A percentile compares a stretch with the other conserved stretches of the same genome.
Conservation (phyloP, 2,113 vertebrate species). For the Lucifuga dentata region DNA sequence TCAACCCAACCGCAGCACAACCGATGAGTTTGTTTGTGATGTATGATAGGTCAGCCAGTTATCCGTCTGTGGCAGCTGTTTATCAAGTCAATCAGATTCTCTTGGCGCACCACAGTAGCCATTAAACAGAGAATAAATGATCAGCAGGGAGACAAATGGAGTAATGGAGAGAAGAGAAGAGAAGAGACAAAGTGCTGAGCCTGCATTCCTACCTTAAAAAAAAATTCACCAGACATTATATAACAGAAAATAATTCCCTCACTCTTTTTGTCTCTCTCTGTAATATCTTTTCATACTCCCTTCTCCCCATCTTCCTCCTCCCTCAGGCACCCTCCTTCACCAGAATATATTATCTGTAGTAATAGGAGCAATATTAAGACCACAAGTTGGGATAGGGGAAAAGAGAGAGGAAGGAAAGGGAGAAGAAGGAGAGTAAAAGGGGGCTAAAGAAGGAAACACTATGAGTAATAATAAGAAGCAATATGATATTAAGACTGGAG, state of each 20-base stretch:
- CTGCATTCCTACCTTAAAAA: slow-evolving; percentile 48
- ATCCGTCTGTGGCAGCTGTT: slow-evolving; percentile 44
- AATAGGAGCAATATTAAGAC: slow-evolving; percentile 70
- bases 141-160: slow-evolving; percentile 49
- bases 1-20: background rate
- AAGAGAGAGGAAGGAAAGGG: slow-evolving; percentile 15
- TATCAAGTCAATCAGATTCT: slow-evolving; percentile 58
- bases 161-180: slow-evolving; percentile 32
- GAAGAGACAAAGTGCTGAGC: slow-evolving; percentile 61
- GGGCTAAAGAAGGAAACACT: slow-evolving; percentile 50
- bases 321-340: slow-evolving; percentile 63
- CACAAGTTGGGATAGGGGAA: slow-evolving; percentile 16
- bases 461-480: slow-evolving; percentile 71
- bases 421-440: slow-evolving; percentile 30
- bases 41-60: slow-evolving; percentile 38
- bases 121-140: slow-evolving; percentile 54
- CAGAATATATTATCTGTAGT: slow-evolving; percentile 73
- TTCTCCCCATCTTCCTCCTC: slow-evolving; percentile 53
- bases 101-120: slow-evolving; percentile 47
- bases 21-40: background rate
- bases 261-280: slow-evolving; percentile 61
- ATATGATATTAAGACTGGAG: slow-evolving; percentile 78
- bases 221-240: slow-evolving; percentile 65
- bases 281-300: slow-evolving; percentile 72
- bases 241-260: slow-evolving; percentile 63